These are phyloP conservation scores for Erebia palarica DNA, from an alignment of 2,888 invertebrate genomes.

Conservation along the genomic window DNA sequence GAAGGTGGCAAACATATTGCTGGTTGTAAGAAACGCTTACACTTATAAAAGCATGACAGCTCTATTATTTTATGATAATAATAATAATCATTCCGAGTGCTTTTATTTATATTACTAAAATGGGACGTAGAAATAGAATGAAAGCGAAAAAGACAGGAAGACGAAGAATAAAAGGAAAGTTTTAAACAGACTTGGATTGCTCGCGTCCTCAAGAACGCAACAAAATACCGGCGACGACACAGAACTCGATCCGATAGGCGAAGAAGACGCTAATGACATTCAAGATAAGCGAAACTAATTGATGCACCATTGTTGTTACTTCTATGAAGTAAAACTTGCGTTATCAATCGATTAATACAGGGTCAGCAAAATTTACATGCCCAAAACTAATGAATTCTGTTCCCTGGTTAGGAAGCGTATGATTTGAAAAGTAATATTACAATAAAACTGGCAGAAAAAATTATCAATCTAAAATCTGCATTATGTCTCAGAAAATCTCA, in stretches of 20 bases:
- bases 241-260: conserved; percentile 61
- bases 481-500: conserved; percentile 66
- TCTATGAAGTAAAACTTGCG: conserved; percentile 65
- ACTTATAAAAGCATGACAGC: conserved; percentile 82
- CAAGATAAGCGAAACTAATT: conserved; percentile 76
- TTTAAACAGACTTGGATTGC: conserved; percentile 25
- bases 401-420: conserved; percentile 81
- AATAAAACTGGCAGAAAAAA: conserved; percentile 67
- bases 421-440: conserved; percentile 69
- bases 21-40: conserved; percentile 80
- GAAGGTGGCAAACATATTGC: conserved; percentile 79
- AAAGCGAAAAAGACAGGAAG: conserved; percentile 40
- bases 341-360: conserved; percentile 63
- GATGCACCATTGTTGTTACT: conserved; percentile 76
- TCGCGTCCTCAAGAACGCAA: conserved; percentile 48
- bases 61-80: conserved; percentile 68
- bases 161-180: conserved; percentile 35
- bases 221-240: conserved; percentile 59
- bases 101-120: conserved; percentile 66
- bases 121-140: conserved; percentile 74
- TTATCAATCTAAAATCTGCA: conserved; percentile 67
- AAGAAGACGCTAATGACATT: conserved; percentile 69
- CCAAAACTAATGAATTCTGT: conserved; percentile 78
- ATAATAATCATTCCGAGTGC: conserved; percentile 69
- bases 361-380: conserved; percentile 79